Percentiles rank a stretch among this genome's conserved stretches.
Evolutionary conservation across 2,888 invertebrate genomes (phyloP).

Genomic region (Drosophila siamana): DNA sequence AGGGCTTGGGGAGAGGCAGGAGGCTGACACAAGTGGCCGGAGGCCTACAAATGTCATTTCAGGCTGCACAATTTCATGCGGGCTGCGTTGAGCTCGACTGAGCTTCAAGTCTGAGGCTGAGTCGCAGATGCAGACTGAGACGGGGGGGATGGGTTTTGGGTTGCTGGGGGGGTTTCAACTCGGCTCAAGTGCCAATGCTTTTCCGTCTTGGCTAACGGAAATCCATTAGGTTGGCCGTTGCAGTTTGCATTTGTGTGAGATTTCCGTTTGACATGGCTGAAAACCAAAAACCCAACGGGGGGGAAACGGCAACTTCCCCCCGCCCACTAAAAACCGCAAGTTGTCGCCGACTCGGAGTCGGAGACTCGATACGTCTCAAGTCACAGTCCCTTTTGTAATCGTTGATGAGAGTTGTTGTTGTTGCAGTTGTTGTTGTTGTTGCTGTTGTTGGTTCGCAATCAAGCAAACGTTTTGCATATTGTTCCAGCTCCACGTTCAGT

Average conservation of each 20-base stretch:
- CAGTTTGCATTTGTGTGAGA: slow-evolving; percentile 73
- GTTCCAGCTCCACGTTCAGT: slow-evolving; percentile 43
- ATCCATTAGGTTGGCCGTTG: slow-evolving; percentile 74
- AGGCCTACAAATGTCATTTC: slow-evolving; percentile 72
- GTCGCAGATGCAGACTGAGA: not conserved
- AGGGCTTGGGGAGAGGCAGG: not conserved
- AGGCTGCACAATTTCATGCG: slow-evolving; percentile 54
- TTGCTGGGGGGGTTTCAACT: not conserved
- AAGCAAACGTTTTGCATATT: slow-evolving; percentile 71
- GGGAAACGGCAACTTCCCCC: not conserved
- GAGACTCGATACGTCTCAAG: not conserved
- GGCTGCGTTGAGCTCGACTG: slow-evolving; percentile 17
- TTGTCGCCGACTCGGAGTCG: slow-evolving; percentile 6
- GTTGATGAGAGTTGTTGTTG: no score
- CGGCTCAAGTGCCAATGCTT: slow-evolving; percentile 70
- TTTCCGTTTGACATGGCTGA: slow-evolving; percentile 74
- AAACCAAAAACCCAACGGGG: slow-evolving; percentile 1
- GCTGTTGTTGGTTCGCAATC: slow-evolving; percentile 42
- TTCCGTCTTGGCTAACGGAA: slow-evolving; percentile 73
- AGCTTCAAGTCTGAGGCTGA: not conserved
- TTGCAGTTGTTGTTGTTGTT: no score
- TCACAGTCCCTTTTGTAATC: slow-evolving; percentile 10
- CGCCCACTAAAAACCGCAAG: slow-evolving; percentile 10
- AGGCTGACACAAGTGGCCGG: slow-evolving; percentile 30
- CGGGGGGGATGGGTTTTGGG: not conserved